A percentile compares a stretch with the other conserved stretches of the same genome.
phyloP scores from a whole-genome alignment of 2,113 vertebrate species.

The cattle (Bos taurus) region ARS-UCD2.0 NC_037335.1:551501-552000 shows the following conservation, averaged over 20 bases:
- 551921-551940: not conserved
- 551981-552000: not conserved
- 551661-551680: not conserved
- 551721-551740: not conserved
- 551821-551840: not conserved
- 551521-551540: not conserved
- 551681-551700: not conserved
- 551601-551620: not conserved
- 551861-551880: not conserved
- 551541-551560: not conserved
- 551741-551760: not conserved
- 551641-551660: not conserved
- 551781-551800: not conserved
- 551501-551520: not conserved
- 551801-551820: not conserved
- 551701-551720: not conserved
- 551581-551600: not conserved
- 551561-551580: not conserved
- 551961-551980: not conserved
- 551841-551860: not conserved
- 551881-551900: not conserved
- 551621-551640: not conserved
- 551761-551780: not conserved
- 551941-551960: not conserved
- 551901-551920: not conserved